Conservation (phyloP, 2,797 vertebrate species). For the Clarias fuscus region DNA sequence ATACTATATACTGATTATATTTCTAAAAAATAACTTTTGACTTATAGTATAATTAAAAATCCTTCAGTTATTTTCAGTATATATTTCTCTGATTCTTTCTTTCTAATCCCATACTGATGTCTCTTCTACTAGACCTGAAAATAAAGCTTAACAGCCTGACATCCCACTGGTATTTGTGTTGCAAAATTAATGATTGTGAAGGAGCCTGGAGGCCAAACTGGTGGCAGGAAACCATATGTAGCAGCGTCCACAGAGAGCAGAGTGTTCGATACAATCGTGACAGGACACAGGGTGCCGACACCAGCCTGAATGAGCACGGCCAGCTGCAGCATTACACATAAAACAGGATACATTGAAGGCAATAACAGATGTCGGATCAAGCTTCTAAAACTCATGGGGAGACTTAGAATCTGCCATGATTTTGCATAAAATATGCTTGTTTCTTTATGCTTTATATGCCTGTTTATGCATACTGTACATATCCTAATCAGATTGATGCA, state of each 20-base stretch:
- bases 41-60: neutral
- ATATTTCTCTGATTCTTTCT: neutral
- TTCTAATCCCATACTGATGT: neutral
- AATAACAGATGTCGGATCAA: constrained; percentile 16
- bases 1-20: too few species aligned
- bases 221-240: constrained; percentile 25
- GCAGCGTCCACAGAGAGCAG: constrained; percentile 16
- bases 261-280: constrained; percentile 35
- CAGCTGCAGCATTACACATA: constrained; percentile 38
- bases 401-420: neutral
- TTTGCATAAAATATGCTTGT: neutral
- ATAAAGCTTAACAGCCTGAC: constrained; percentile 11
- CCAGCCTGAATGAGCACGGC: constrained; percentile 17
- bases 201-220: constrained; percentile 32
- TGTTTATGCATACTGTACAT: neutral
- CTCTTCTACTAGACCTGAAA: neutral
- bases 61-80: neutral
- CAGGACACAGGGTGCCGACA: constrained; percentile 21
- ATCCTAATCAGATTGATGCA: neutral
- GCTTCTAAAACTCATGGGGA: neutral
- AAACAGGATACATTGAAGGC: constrained; percentile 10
- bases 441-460: neutral
- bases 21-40: neutral
- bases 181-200: constrained; percentile 32
- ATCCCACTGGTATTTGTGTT: constrained; percentile 28